A percentile compares a stretch with the other conserved stretches of the same genome.
Conservation (phyloP, 2,888 invertebrate species). For the Drosophila austrosaltans region DNA sequence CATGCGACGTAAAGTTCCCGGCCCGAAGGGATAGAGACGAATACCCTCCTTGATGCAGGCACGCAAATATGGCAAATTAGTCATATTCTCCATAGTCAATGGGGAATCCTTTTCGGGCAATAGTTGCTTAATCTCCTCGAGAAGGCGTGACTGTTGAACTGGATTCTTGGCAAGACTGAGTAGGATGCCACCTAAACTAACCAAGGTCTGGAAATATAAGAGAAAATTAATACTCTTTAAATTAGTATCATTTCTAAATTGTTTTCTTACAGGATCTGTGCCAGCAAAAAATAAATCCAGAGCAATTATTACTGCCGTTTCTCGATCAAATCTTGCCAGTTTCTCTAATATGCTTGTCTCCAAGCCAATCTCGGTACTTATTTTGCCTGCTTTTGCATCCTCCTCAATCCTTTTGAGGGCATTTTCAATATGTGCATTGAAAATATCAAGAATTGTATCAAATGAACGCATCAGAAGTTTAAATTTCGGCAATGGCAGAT, state of each 20-base stretch:
- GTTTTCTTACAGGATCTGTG: constrained; percentile 87
- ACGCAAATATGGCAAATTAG: constrained; percentile 86
- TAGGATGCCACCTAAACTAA: constrained; percentile 85
- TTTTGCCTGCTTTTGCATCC: constrained; percentile 72
- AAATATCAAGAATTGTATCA: constrained; percentile 73
- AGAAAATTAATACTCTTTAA: background rate
- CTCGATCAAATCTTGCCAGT: constrained; percentile 86
- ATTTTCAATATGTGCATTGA: constrained; percentile 78
- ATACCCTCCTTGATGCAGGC: constrained; percentile 90
- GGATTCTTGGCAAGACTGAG: constrained; percentile 87
- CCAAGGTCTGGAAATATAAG: constrained; percentile 67
- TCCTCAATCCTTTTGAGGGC: constrained; percentile 78
- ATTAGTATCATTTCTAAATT: background rate
- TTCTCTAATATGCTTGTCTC: constrained; percentile 86
- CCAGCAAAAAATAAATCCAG: constrained; percentile 89
- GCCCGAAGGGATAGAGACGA: constrained; percentile 86
- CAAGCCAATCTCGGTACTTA: constrained; percentile 43
- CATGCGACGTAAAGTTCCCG: constrained; percentile 85
- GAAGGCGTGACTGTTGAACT: constrained; percentile 86
- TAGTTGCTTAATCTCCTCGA: constrained; percentile 85
- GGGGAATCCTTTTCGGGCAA: constrained; percentile 82
- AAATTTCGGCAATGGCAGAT: constrained; percentile 72
- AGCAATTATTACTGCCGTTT: constrained; percentile 87
- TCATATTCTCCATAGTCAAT: constrained; percentile 83
- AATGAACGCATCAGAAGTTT: constrained; percentile 61